Conservation (phyloP, 2,113 vertebrate species). For the Scartelaos histophorus region DNA sequence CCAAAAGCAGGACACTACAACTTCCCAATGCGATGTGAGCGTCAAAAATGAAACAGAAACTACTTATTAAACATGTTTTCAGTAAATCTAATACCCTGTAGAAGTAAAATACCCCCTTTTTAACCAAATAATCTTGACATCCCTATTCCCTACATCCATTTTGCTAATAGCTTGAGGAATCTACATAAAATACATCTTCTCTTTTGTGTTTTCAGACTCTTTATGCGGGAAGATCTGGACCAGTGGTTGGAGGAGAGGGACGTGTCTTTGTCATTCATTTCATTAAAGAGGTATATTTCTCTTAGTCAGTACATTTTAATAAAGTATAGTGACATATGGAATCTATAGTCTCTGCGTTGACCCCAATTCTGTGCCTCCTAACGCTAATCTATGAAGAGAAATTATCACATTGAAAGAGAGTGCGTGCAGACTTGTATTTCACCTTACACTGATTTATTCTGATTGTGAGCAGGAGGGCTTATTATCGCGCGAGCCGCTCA, state of each 20-base stretch:
- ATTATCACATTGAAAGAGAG: neutral
- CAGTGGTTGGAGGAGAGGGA: neutral
- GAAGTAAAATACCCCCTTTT: too few relatives aligned
- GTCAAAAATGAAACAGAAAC: too few relatives aligned
- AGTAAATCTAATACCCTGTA: too few relatives aligned
- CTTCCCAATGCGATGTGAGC: too few relatives aligned
- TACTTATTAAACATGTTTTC: too few relatives aligned
- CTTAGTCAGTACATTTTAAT: neutral
- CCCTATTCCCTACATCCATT: too few relatives aligned
- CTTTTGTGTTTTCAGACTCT: too few relatives aligned
- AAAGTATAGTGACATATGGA: neutral
- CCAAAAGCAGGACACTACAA: too few relatives aligned
- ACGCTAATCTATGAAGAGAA: neutral
- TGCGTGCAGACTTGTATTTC: neutral
- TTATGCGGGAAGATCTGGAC: too few relatives aligned
- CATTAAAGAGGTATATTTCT: neutral
- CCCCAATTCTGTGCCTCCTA: neutral
- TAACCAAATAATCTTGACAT: too few relatives aligned
- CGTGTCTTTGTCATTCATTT: neutral
- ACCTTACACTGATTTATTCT: neutral
- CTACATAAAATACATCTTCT: too few relatives aligned
- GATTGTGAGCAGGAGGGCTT: constrained; percentile 12
- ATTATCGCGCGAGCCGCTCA: constrained; percentile 10
- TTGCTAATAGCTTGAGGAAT: too few relatives aligned
- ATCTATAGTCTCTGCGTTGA: neutral